phyloP scores from a whole-genome alignment of 2,888 invertebrate species.

The Apodemia duryi region DNA sequence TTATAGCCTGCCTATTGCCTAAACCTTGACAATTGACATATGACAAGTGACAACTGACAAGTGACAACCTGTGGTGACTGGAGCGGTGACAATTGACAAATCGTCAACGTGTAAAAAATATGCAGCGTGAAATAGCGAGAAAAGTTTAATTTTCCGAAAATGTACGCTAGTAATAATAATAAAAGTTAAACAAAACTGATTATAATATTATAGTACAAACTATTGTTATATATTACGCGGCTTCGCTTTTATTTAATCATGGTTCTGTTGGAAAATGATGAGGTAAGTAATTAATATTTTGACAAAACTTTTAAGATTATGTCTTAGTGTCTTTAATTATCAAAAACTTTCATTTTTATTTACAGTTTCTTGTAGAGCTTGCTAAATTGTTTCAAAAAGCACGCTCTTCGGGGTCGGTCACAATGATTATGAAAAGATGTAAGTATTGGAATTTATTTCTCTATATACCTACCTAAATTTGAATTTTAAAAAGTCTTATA shows the following conservation, averaged over 20 bases:
- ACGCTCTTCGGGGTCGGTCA: constrained; percentile 87
- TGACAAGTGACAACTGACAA: too few relatives aligned
- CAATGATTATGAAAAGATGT: constrained; percentile 96
- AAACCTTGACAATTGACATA: too few relatives aligned
- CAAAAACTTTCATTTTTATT: constrained; percentile 45
- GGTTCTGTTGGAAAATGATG: constrained; percentile 84
- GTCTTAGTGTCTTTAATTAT: neutral
- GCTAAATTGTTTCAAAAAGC: constrained; percentile 92
- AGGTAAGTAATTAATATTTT: constrained; percentile 58
- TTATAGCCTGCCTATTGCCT: too few relatives aligned
- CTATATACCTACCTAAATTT: neutral
- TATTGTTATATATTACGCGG: neutral
- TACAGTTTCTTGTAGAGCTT: constrained; percentile 89
- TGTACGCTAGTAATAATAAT: neutral
- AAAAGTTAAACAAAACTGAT: neutral
- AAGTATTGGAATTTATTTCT: constrained; percentile 60
- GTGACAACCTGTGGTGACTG: too few relatives aligned
- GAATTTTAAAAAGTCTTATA: neutral
- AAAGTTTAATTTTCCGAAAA: neutral
- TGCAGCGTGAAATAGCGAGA: neutral
- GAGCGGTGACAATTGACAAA: neutral
- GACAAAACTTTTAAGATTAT: neutral
- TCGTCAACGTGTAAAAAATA: constrained; percentile 19
- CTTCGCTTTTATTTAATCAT: constrained; percentile 53
- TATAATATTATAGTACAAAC: neutral